These are phyloP conservation scores for Clarias gariepinus DNA, from an alignment of 2,113 vertebrate genomes.

Conservation along the genomic window DNA sequence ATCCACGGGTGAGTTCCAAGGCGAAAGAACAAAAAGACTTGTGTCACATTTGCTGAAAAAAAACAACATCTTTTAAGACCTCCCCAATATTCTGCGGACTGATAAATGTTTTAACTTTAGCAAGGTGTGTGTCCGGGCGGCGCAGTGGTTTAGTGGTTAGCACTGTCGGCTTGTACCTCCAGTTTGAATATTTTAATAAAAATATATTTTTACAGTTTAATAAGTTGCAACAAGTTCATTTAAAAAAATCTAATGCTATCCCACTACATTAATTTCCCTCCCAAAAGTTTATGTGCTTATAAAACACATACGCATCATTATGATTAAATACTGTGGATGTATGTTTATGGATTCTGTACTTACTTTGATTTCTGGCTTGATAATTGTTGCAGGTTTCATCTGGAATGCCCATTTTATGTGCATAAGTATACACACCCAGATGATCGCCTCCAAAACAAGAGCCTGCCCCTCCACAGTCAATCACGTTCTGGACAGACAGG, in stretches of 20 bases:
- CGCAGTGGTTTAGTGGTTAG: no score
- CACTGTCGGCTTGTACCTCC: no score
- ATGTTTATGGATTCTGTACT: not conserved
- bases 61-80: no score
- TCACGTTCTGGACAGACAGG: conserved; percentile 82
- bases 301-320: not conserved
- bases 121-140: no score
- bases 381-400: conserved; percentile 91
- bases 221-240: not conserved
- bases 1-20: no score
- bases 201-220: not conserved
- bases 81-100: no score
- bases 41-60: no score
- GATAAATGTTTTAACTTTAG: no score
- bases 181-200: no score
- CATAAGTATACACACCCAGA: conserved; percentile 75
- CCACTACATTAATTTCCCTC: not conserved
- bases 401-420: conserved; percentile 77
- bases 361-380: conserved; percentile 82
- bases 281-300: not conserved
- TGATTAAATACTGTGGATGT: not conserved
- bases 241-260: not conserved
- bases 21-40: no score
- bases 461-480: conserved; percentile 76
- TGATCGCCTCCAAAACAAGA: conserved; percentile 83